A percentile compares a stretch with the other conserved stretches of the same genome.
These are phyloP conservation scores for Oreocharis arfaki DNA, from an alignment of 2,113 vertebrate species.

Conservation along the genomic window DNA sequence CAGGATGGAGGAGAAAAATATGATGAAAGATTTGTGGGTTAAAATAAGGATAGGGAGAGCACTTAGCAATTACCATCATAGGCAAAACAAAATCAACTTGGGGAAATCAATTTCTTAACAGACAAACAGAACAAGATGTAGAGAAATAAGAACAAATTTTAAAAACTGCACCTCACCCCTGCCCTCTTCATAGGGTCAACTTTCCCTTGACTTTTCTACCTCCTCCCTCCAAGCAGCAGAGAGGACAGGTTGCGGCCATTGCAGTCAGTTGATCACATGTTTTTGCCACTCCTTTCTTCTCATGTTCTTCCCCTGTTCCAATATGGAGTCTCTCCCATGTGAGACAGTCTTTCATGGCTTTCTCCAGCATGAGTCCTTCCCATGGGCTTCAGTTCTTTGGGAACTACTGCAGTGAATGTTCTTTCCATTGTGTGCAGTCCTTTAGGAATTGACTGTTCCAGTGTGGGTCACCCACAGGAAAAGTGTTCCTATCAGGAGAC, in stretches of 20 bases:
- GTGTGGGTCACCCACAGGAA: not conserved
- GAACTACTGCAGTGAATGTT: not conserved
- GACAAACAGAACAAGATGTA: not conserved
- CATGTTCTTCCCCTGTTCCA: not conserved
- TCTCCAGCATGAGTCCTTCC: not conserved
- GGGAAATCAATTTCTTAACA: not conserved
- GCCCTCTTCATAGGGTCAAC: not conserved
- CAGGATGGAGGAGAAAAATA: not conserved
- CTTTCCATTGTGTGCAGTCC: not conserved
- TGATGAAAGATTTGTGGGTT: not conserved
- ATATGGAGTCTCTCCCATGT: too few relatives aligned
- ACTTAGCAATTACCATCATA: fast-evolving
- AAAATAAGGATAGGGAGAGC: not conserved
- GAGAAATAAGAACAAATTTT: not conserved
- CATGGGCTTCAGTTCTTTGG: not conserved
- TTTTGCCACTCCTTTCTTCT: not conserved
- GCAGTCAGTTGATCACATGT: not conserved
- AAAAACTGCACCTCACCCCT: not conserved
- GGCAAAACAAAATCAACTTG: not conserved
- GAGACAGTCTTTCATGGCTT: not conserved
- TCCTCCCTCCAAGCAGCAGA: not conserved
- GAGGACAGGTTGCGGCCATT: fast-evolving
- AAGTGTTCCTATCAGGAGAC: not conserved
- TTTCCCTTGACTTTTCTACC: not conserved
- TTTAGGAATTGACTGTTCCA: not conserved